phyloP scores from a whole-genome alignment of 2,888 invertebrate genomes.

The Patella depressa region DNA sequence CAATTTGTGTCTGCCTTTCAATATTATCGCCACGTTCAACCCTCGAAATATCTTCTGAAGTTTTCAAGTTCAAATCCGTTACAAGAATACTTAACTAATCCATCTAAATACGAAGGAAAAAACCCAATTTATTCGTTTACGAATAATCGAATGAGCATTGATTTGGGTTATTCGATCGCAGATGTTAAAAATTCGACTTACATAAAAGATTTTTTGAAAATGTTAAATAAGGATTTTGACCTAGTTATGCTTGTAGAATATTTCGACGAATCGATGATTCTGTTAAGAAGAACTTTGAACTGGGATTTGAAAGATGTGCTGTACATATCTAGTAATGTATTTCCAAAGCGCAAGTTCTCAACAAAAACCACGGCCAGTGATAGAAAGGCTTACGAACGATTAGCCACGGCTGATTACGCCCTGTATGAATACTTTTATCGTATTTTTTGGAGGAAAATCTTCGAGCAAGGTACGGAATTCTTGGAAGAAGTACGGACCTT shows the following conservation, averaged over 20 bases:
- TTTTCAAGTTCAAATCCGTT: conserved; percentile 35
- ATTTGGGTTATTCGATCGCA: conserved; percentile 25
- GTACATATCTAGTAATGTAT: conserved; percentile 31
- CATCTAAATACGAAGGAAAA: conserved; percentile 39
- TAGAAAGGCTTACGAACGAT: conserved; percentile 6
- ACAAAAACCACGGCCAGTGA: conserved; percentile 13
- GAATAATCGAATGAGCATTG: conserved; percentile 46
- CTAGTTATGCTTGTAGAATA: conserved; percentile 52
- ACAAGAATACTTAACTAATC: conserved; percentile 38
- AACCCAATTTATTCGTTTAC: conserved; percentile 34
- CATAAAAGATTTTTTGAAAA: conserved; percentile 40
- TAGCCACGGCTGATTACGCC: conserved; percentile 14
- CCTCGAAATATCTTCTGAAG: conserved; percentile 29
- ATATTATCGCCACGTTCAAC: conserved; percentile 39
- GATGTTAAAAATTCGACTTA: conserved; percentile 8
- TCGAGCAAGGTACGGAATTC: conserved; percentile 12
- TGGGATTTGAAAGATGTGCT: conserved; percentile 52
- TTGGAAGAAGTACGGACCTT: conserved; percentile 20
- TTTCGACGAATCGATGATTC: conserved; percentile 53
- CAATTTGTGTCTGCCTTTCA: conserved; percentile 43
- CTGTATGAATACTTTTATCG: conserved; percentile 19
- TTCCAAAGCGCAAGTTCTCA: conserved; percentile 9
- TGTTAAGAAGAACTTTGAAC: conserved; percentile 46
- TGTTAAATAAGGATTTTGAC: conserved; percentile 47
- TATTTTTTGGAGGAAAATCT: conserved; percentile 18